A percentile compares a stretch with the other conserved stretches of the same genome.
These are phyloP conservation scores for Drosophila pruinosa DNA, from an alignment of 1,140 invertebrate genomes.

Conservation along the genomic window DNA sequence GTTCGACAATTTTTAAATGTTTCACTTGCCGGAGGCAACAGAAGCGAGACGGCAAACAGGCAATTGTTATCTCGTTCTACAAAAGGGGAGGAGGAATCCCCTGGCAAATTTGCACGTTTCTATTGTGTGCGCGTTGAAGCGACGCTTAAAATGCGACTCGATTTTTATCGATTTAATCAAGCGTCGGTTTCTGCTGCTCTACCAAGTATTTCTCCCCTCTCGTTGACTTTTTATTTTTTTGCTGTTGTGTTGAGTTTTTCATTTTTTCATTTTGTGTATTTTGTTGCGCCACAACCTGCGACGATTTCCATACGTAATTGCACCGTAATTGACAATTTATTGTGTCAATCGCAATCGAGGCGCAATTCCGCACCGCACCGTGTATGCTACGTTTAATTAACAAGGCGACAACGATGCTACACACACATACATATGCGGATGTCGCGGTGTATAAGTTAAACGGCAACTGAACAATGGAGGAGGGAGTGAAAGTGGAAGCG, in stretches of 20 bases:
- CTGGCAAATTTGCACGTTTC: slow-evolving; percentile 71
- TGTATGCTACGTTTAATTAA: slow-evolving; percentile 77
- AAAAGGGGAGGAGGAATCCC: not conserved
- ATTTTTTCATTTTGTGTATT: slow-evolving; percentile 31
- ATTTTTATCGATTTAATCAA: slow-evolving; percentile 81
- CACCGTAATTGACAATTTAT: slow-evolving; percentile 81
- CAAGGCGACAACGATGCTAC: slow-evolving; percentile 72
- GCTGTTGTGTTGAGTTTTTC: slow-evolving; percentile 5
- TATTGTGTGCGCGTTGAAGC: slow-evolving; percentile 64
- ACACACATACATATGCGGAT: not conserved
- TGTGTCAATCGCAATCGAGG: slow-evolving; percentile 80
- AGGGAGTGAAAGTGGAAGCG: not conserved
- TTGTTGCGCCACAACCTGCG: slow-evolving; percentile 31
- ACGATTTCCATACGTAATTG: slow-evolving; percentile 80
- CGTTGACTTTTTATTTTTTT: slow-evolving; percentile 18
- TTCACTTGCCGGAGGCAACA: not conserved
- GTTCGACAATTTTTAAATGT: slow-evolving; percentile 56
- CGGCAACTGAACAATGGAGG: not conserved
- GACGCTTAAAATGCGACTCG: slow-evolving; percentile 70
- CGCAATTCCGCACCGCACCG: slow-evolving; percentile 65
- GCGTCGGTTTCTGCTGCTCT: slow-evolving; percentile 37
- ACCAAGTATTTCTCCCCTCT: slow-evolving; percentile 3
- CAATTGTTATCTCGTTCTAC: not conserved
- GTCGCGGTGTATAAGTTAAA: not conserved
- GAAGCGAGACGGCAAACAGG: not conserved